phyloP scores from a whole-genome alignment of 2,888 invertebrate genomes.

The Magallana nippona region DNA sequence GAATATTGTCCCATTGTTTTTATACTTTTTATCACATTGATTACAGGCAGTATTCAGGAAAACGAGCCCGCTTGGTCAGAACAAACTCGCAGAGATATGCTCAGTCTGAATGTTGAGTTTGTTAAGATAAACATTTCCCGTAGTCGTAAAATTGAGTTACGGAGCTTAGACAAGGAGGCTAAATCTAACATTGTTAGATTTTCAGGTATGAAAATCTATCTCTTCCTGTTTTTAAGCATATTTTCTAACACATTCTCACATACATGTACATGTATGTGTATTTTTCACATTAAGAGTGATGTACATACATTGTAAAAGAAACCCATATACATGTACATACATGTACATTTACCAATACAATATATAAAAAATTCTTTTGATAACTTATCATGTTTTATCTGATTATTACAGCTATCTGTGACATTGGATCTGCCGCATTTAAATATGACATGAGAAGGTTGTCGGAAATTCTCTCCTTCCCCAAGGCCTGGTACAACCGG shows the following conservation, averaged over 20 bases:
- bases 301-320: not conserved
- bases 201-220: slow-evolving; percentile 85
- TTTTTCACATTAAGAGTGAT: not conserved
- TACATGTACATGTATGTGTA: too few relatives aligned
- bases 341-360: not conserved
- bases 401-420: slow-evolving; percentile 87
- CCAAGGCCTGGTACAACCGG: slow-evolving; percentile 98
- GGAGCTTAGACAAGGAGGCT: slow-evolving; percentile 46
- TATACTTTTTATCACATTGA: not conserved
- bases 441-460: slow-evolving; percentile 99
- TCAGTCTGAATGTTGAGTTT: slow-evolving; percentile 97
- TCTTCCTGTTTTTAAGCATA: too few relatives aligned
- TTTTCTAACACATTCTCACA: not conserved
- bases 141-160: slow-evolving; percentile 91
- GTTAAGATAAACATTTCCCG: slow-evolving; percentile 96
- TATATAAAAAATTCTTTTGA: too few relatives aligned
- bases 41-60: slow-evolving; percentile 71
- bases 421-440: slow-evolving; percentile 92
- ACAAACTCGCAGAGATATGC: slow-evolving; percentile 89
- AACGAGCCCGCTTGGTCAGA: slow-evolving; percentile 66
- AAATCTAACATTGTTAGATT: slow-evolving; percentile 86
- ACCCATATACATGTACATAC: not conserved
- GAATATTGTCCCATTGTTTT: not conserved
- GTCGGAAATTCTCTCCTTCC: slow-evolving; percentile 97
- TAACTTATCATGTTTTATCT: not conserved